Conservation (phyloP, 2,797 vertebrate genomes). For the Decapterus maruadsi region DNA sequence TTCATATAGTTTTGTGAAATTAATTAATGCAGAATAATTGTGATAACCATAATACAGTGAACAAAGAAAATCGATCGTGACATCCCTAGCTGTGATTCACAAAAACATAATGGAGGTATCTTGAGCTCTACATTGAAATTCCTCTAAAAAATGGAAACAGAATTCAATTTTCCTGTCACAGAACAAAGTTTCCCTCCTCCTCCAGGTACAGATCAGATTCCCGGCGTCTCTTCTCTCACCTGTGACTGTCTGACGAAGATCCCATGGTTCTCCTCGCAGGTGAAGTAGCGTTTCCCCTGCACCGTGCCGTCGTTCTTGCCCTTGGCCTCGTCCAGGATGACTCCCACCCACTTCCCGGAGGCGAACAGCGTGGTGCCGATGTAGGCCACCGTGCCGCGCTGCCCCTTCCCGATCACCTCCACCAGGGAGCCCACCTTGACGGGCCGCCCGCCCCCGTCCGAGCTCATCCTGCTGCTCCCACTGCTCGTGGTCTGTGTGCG, state of each 20-base stretch:
- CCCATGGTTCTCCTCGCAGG: slow-evolving; percentile 92
- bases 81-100: too few relatives aligned
- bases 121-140: not conserved
- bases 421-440: slow-evolving; percentile 93
- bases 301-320: slow-evolving; percentile 97
- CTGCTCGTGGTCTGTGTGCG: slow-evolving; percentile 85
- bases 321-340: slow-evolving; percentile 94
- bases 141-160: not conserved
- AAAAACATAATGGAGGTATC: not conserved
- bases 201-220: not conserved
- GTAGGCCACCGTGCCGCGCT: slow-evolving; percentile 93
- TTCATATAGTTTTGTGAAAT: too few relatives aligned
- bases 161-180: not conserved
- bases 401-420: slow-evolving; percentile 95
- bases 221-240: slow-evolving; percentile 75
- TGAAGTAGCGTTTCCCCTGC: slow-evolving; percentile 95
- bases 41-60: too few relatives aligned
- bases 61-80: too few relatives aligned
- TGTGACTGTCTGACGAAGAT: slow-evolving; percentile 96
- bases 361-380: slow-evolving; percentile 95
- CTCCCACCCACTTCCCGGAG: slow-evolving; percentile 96
- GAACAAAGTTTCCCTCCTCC: not conserved
- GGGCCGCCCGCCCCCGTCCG: slow-evolving; percentile 88
- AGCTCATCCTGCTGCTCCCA: slow-evolving; percentile 93
- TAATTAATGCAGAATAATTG: too few relatives aligned